Base-by-base conservation (phyloP, 2,113 vertebrate species). In the Microcebus jonahi region DNA sequence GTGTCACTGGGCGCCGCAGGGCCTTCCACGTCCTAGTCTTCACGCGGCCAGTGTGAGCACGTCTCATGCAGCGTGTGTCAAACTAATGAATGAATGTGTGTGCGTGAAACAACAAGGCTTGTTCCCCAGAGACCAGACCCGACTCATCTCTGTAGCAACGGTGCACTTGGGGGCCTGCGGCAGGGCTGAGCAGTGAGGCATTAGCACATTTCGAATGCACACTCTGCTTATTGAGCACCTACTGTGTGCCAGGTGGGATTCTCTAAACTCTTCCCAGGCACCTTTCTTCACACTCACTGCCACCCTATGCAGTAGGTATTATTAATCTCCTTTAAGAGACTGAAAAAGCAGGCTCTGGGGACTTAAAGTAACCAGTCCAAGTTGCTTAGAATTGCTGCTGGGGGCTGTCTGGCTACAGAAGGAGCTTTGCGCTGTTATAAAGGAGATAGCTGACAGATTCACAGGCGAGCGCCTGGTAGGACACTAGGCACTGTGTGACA, bases 11-110 rank as follows among this genome's bases (percentile, higher is more conserved):
- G 13, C 2, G 1, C 45, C 5, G 1, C 3, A 5, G 34, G 34
- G n/a, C 1, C 21, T 36, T 9, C 20, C 20, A 27, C 1, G 36
- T 42, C 53, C 55, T 0, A 2, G 25, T 31, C n/a, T 39, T 71
- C 20, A 2, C 55, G 2, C 6, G 2, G 63, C 45, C 0, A 9
- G 23, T 2, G 0, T 5, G n/a, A 65, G 71, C 45, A 3, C 1
- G 8, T 36, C 68, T 68, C 10, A 17, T 2, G 45, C 77, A 20
- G 45, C 11, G 1, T 21, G 61, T 25, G 6, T 34, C 48, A 55
- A 59, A 67, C 71, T 21, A n/a, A 55, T 53, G 27, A 36, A n/a
- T 15, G 3, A 31, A n/a, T 3, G 15, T 34, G 31, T 77, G 59
- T 42, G 23, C 0, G 0, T 34, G 31, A 31, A 48, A 45, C 10